These are phyloP conservation scores for Prosopocoilus inquinatus DNA, from an alignment of 2,888 invertebrate species.

Conservation along the genomic window DNA sequence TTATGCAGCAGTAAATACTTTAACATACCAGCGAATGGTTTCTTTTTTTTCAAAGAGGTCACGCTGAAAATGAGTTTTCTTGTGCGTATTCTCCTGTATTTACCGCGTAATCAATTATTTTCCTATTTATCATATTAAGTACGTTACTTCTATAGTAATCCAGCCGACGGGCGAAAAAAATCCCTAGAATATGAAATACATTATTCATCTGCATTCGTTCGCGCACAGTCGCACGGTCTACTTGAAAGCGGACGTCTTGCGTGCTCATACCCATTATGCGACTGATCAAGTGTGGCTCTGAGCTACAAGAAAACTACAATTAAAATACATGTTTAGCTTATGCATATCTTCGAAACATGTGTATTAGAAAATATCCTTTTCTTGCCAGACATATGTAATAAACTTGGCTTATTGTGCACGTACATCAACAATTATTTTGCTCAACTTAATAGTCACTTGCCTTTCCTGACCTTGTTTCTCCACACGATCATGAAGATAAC, in stretches of 20 bases:
- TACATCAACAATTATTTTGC: background rate
- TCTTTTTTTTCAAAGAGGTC: background rate
- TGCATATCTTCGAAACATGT: slow-evolving; percentile 27
- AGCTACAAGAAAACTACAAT: slow-evolving; percentile 31
- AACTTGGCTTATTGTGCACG: background rate
- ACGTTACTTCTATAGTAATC: slow-evolving; percentile 31
- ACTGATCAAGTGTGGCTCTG: slow-evolving; percentile 22
- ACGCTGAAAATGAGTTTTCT: background rate
- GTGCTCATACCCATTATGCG: background rate
- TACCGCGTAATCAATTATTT: slow-evolving; percentile 37
- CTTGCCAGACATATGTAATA: background rate
- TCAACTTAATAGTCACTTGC: too few species aligned
- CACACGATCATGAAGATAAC: too few species aligned
- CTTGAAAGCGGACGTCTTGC: background rate
- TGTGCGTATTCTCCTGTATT: background rate
- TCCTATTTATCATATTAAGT: slow-evolving; percentile 38
- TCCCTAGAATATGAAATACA: slow-evolving; percentile 36
- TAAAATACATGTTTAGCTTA: slow-evolving; percentile 32
- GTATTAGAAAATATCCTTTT: slow-evolving; percentile 12
- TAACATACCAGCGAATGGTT: too few species aligned
- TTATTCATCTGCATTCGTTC: slow-evolving; percentile 29
- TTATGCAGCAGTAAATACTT: too few species aligned
- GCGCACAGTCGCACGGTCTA: background rate
- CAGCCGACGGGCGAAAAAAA: slow-evolving; percentile 31
- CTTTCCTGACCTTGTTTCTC: too few species aligned